Evolutionary conservation across 2,113 vertebrate species (phyloP), one percentile per base, ranked within the genome.

Genomic region (Balaenoptera acutorostrata): DNA sequence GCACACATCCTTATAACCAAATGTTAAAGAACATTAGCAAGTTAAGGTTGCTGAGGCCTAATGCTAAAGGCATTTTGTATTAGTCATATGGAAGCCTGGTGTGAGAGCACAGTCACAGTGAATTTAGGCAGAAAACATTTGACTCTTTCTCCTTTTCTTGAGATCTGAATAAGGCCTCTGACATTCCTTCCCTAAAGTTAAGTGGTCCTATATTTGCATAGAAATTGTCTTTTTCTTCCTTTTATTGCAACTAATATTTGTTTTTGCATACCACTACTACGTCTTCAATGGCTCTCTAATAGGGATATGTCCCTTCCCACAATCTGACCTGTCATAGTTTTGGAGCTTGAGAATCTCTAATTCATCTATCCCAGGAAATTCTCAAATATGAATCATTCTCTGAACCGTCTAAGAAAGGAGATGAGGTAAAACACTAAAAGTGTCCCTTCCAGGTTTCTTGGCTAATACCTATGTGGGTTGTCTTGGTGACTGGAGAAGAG

Each of bases 331-430:
- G 15, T 78, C 33, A 63, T 80, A 86, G 74, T 80, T 82, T 84
- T 46, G 74, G 36, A 96, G 17, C 15, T 86, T 77, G 63, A 84
- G 66, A 95, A 57, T 87, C n/a, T 97, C 18, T 52, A 78, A 59
- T 46, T 96, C 64, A 23, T 63, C 36, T 41, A 52, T 80, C 21
- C 7, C 5, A 77, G 52, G 52, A 90, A 93, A 94, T 95, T 95
- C 13, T 85, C 9, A 31, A 84, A 78, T 75, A 84, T 25, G 55
- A 84, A 92, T 88, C 49, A 96, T 87, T 90, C 36, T 81, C n/a
- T 81, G 44, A 88, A 96, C 95, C 77, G 31, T 93, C 41, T 83
- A 71, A 88, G 31, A 87, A 89, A 96, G 57, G 46, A 89, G 69
- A 87, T 61, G 69, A 59, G 39, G 52, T 80, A 52, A 95, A 93